Base-by-base conservation (phyloP, 2,113 vertebrate genomes). In the Lota lota region DNA sequence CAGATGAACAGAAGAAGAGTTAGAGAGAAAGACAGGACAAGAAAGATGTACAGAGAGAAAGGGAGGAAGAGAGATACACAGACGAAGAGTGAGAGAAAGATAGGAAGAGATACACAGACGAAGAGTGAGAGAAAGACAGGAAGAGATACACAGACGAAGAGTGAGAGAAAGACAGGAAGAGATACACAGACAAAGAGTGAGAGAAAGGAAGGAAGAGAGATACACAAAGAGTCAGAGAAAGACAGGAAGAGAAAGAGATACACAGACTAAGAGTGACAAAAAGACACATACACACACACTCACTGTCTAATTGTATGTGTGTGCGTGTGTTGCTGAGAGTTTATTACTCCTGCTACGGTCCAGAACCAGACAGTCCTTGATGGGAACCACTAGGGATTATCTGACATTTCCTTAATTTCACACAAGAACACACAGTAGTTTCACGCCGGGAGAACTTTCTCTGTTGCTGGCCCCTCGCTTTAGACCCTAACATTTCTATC, bases 361-460 rank as follows among this genome's bases (percentile, higher is more conserved):
- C 50, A 60, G 57, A n/a, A 57, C 47, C 40, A 64, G 61, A 51
- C 69, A 17, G 21, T 67, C 11, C 18, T 17, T 8, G 65, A 63
- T 19, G 28, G 15, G 20, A 69, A 22, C 67, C 56, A 14, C 21
- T 7, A 54, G 62, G 61, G 72, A 60, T 64, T 61, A 68, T 57
- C 18, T 69, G 56, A 69, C 72, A 74, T 74, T 74, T 69, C 20
- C 66, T n/a, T 74, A 64, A 64, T 69, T 69, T 74, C 66, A 68
- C 66, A 36, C 72, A 36, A 61, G 66, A 74, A 65, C 63, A 74
- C 61, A 69, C 54, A 53, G 64, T 22, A 20, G 72, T 73, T 58
- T 50, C 54, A 16, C 62, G 60, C 19, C n/a, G 54, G 4, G 11
- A 40, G 61, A 24, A 20, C 65, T 8, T 58, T 70, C 63, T 57